Evolutionary conservation across 23 tunicate genomes (phyloP).

Genomic region (Trididemnum nubilum): DNA sequence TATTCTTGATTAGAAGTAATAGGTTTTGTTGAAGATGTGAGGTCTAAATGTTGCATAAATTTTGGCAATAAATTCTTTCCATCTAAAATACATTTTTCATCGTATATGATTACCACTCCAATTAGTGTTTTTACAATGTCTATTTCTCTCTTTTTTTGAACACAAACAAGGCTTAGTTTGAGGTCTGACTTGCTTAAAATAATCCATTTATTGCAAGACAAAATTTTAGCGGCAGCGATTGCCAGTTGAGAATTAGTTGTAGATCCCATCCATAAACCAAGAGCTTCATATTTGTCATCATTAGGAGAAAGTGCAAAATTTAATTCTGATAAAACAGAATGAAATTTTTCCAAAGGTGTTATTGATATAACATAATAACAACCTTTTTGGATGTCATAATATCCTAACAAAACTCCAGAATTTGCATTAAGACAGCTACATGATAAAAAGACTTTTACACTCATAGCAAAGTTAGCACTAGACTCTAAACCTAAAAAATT

Average conservation of each 20-base stretch:
- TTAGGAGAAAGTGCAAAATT: background rate
- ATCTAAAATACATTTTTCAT: background rate
- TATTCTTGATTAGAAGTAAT: too few species aligned
- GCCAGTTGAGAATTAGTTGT: background rate
- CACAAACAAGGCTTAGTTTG: background rate
- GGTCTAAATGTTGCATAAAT: background rate
- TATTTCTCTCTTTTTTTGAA: background rate
- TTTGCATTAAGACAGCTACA: background rate
- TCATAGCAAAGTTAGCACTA: slow-evolving; percentile 12
- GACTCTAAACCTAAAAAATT: too few species aligned
- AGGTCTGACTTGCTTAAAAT: background rate
- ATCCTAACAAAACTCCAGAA: slow-evolving; percentile 22
- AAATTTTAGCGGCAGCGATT: background rate
- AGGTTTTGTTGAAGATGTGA: background rate
- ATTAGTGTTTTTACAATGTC: background rate
- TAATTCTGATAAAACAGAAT: background rate
- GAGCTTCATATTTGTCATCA: background rate
- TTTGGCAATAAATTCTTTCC: background rate
- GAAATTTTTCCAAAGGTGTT: background rate
- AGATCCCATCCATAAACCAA: slow-evolving; percentile 3
- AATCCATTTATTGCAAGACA: background rate
- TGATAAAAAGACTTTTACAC: slow-evolving; percentile 8
- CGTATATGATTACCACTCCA: background rate
- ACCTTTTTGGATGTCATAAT: background rate
- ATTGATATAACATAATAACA: slow-evolving; percentile 12